Base-by-base conservation (phyloP, 2,113 vertebrate species). In the Prunella fulvescens region DNA sequence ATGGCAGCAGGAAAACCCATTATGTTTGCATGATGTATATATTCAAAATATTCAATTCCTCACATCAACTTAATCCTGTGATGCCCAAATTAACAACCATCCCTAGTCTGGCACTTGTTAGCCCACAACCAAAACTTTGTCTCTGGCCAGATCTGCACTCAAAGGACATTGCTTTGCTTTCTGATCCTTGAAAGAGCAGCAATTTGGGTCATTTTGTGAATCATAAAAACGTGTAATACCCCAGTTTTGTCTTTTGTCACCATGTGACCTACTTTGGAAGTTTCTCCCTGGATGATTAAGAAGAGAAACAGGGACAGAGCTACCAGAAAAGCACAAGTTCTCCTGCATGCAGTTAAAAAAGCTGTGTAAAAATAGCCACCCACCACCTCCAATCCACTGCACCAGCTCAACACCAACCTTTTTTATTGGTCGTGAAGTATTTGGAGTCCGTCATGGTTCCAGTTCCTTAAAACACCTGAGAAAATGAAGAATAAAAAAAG, bases 341-440 rank as follows among this genome's bases (percentile, higher is more conserved):
- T 54, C 51, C 86, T 56, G 65, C 81, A 79, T 14, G 77, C 72
- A 53, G 91, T 76, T 69, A 76, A 71, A 93, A 94, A 86, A 86
- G 44, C 77, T 7, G 45, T n/a, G 60, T 61, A 95, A 95, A 97
- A 97, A 96, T 81, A 97, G 66, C 83, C 61, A 74, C 65, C 86
- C 67, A 54, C 66, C 87, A 85, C 80, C 91, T 88, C 65, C 86
- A 51, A 60, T 12, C 24, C 71, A 58, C 47, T 16, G 48, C 58
- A 57, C 11, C 70, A 81, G 72, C 56, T 40, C 11, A 50, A 64
- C 90, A 86, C 98, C 97, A 82, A 99, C 99, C 99, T 98, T 99
- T 99, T 97, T 99, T 99, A 98, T 99, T 99, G 67, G 99, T 99
- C 47, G 99, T 99, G 95, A 99, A 99, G 97, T 99, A 99, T 97